phyloP scores from a whole-genome alignment of 2,797 vertebrate genomes.

The Karalla daura region DNA sequence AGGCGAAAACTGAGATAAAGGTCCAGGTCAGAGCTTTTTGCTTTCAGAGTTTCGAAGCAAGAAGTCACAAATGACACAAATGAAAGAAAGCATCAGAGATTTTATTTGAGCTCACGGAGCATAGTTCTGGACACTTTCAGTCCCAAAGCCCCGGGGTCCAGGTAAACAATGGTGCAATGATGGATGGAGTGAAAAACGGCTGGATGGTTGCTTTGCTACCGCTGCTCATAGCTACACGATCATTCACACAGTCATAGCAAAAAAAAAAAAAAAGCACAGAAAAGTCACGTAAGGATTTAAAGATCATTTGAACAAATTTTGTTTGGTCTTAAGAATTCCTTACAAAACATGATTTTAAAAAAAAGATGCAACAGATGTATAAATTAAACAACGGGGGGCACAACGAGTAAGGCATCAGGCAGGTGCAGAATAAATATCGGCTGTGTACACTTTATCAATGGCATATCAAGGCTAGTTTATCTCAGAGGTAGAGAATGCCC shows the following conservation, averaged over 20 bases:
- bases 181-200: slow-evolving; percentile 41
- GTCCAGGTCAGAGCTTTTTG: neutral
- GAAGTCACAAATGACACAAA: slow-evolving; percentile 21
- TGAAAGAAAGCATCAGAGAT: slow-evolving; percentile 51
- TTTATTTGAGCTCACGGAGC: slow-evolving; percentile 72
- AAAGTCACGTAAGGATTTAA: slow-evolving; percentile 38
- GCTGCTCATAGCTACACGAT: slow-evolving; percentile 56
- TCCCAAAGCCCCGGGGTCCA: slow-evolving; percentile 36
- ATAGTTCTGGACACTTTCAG: slow-evolving; percentile 40
- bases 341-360: slow-evolving; percentile 55
- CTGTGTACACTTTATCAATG: slow-evolving; percentile 62
- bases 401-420: slow-evolving; percentile 82
- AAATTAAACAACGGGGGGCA: slow-evolving; percentile 53
- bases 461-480: slow-evolving; percentile 71
- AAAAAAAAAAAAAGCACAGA: slow-evolving; percentile 58
- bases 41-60: neutral
- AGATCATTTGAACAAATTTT: slow-evolving; percentile 23
- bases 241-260: slow-evolving; percentile 53
- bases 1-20: neutral
- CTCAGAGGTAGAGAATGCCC: slow-evolving; percentile 84
- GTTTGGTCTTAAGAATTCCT: slow-evolving; percentile 26
- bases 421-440: slow-evolving; percentile 74
- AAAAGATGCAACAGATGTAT: slow-evolving; percentile 53
- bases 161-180: slow-evolving; percentile 33
- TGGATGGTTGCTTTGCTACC: slow-evolving; percentile 45